A percentile compares a stretch with the other conserved stretches of the same genome.
These are phyloP conservation scores for Geotrupes spiniger DNA, from an alignment of 2,888 invertebrate genomes.

Conservation along the genomic window DNA sequence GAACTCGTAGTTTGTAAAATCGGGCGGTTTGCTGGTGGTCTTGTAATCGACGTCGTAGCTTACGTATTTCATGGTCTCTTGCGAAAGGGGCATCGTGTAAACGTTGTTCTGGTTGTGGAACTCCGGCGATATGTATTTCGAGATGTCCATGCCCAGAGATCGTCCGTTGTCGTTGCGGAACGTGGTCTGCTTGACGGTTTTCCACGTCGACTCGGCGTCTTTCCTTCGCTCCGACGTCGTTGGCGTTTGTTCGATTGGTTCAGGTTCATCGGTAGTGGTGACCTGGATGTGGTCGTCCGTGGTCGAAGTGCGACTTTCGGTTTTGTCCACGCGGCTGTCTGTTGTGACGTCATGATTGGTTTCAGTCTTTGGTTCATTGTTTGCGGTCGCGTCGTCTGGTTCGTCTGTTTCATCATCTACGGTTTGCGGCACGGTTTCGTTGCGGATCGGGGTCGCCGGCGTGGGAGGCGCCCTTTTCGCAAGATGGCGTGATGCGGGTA, in stretches of 20 bases:
- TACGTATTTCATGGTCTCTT: constrained; percentile 44
- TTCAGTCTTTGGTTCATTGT: constrained; percentile 40
- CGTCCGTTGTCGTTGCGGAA: constrained; percentile 36
- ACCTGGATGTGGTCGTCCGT: neutral
- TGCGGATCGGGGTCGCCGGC: neutral
- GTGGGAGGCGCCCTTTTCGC: neutral
- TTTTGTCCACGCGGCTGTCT: no score
- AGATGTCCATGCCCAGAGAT: constrained; percentile 43
- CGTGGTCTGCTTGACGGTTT: constrained; percentile 17
- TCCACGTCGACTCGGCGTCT: no score
- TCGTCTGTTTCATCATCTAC: neutral
- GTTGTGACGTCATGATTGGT: no score
- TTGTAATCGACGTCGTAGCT: constrained; percentile 18
- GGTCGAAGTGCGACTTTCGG: no score
- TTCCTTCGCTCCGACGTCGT: no score
- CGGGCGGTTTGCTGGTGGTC: constrained; percentile 15
- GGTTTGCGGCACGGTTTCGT: neutral
- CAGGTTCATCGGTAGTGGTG: no score
- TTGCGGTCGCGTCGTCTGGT: neutral
- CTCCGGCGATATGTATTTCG: constrained; percentile 54
- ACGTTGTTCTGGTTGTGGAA: constrained; percentile 54
- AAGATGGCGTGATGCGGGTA: neutral
- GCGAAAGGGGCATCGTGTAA: constrained; percentile 53
- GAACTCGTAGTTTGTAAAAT: constrained; percentile 7
- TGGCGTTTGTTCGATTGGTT: no score